Conservation (phyloP, 2,888 invertebrate species). For the Drosophila rellima region DNA sequence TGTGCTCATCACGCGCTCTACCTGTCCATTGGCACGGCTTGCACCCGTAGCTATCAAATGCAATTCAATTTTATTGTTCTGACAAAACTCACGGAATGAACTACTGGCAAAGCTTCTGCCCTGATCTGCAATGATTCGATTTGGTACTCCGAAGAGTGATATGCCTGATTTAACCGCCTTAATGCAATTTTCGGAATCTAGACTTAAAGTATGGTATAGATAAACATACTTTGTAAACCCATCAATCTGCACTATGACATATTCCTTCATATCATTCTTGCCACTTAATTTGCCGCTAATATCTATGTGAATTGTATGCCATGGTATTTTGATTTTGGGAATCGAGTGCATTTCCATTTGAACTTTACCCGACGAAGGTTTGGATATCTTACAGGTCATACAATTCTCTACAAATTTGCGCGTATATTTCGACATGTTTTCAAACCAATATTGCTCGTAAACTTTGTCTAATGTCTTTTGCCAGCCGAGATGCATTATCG, state of each 20-base stretch:
- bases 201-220: neutral
- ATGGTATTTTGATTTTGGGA: conserved; percentile 1
- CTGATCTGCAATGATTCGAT: neutral
- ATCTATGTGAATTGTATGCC: neutral
- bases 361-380: neutral
- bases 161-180: neutral
- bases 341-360: conserved; percentile 3
- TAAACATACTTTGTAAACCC: no score
- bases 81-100: no score
- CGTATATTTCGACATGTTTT: neutral
- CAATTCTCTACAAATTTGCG: neutral
- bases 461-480: conserved; percentile 1
- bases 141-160: neutral
- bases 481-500: conserved; percentile 7
- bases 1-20: conserved; percentile 1
- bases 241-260: no score
- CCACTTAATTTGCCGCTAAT: no score
- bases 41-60: no score
- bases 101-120: no score
- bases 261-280: no score
- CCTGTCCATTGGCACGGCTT: no score
- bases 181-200: neutral
- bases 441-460: conserved; percentile 1
- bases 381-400: neutral
- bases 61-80: no score